These are phyloP conservation scores for Monoplex corrugatus DNA, from an alignment of 2,888 invertebrate genomes.

Conservation along the genomic window DNA sequence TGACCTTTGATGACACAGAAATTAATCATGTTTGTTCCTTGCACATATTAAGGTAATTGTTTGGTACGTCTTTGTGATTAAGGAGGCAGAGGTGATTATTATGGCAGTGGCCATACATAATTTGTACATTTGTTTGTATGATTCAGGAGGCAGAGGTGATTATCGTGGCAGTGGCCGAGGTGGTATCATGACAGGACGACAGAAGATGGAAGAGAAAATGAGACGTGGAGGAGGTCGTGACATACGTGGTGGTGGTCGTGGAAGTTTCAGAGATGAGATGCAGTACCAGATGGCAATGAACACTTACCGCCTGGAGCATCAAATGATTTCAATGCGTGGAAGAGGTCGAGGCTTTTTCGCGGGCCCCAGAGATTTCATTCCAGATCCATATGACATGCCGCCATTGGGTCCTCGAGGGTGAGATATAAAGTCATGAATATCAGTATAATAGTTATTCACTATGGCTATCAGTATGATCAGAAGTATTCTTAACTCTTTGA, in stretches of 20 bases:
- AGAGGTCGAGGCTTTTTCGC: not conserved
- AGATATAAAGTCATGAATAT: no score
- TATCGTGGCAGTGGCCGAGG: not conserved
- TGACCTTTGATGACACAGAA: no score
- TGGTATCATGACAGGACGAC: constrained; percentile 45
- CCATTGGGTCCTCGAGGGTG: not conserved
- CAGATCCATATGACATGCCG: constrained; percentile 4
- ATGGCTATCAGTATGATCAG: no score
- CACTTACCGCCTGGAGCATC: constrained; percentile 40
- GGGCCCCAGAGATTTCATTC: not conserved
- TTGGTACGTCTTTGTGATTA: no score
- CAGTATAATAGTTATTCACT: no score
- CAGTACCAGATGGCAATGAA: constrained; percentile 46
- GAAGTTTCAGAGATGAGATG: constrained; percentile 33
- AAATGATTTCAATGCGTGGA: constrained; percentile 36
- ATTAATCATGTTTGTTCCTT: no score
- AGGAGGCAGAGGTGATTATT: constrained; percentile 1
- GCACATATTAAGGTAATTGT: no score
- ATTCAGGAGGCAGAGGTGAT: not conserved
- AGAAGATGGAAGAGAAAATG: constrained; percentile 50
- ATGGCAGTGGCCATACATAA: not conserved
- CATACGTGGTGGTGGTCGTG: not conserved
- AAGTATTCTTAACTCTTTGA: no score
- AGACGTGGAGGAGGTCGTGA: constrained; percentile 35
- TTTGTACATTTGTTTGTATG: no score